These are phyloP conservation scores for Dione vanillae DNA, from an alignment of 2,888 invertebrate species.

Conservation along the genomic window DNA sequence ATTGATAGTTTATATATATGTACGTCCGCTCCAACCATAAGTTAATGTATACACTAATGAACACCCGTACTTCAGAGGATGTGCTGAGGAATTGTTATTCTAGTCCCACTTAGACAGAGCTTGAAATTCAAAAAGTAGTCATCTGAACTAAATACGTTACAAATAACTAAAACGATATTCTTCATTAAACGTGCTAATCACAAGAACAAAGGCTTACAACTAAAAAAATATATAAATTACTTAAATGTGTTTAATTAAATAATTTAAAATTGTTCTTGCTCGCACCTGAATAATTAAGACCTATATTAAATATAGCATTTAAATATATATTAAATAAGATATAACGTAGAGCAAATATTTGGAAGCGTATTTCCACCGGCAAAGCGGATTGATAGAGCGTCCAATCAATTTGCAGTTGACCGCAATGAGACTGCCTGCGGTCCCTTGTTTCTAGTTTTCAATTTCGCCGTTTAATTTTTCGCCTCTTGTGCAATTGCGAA, in stretches of 20 bases:
- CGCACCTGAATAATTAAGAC: no score
- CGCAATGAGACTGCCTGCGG: conserved; percentile 40
- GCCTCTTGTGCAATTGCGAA: conserved; percentile 9
- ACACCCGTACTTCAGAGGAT: neutral
- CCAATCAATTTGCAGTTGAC: conserved; percentile 44
- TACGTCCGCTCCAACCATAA: neutral
- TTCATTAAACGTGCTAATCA: no score
- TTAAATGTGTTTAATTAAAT: no score
- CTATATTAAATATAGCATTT: neutral
- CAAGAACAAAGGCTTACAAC: no score
- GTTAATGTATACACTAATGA: conserved; percentile 11
- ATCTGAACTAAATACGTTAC: no score
- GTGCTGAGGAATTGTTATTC: neutral
- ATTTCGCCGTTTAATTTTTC: conserved; percentile 28
- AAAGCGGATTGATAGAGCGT: conserved; percentile 40
- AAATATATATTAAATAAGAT: neutral
- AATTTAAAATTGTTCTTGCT: no score
- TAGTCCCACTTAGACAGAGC: neutral
- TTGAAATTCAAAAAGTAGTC: no score
- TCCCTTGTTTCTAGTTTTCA: conserved; percentile 42
- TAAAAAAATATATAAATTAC: no score
- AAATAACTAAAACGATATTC: no score
- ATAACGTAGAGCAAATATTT: conserved; percentile 14
- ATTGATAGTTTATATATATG: conserved; percentile 2
- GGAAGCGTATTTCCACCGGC: conserved; percentile 35